These are phyloP conservation scores for Eupristina koningsbergeri DNA, from an alignment of 1,140 invertebrate species.

Conservation along the genomic window DNA sequence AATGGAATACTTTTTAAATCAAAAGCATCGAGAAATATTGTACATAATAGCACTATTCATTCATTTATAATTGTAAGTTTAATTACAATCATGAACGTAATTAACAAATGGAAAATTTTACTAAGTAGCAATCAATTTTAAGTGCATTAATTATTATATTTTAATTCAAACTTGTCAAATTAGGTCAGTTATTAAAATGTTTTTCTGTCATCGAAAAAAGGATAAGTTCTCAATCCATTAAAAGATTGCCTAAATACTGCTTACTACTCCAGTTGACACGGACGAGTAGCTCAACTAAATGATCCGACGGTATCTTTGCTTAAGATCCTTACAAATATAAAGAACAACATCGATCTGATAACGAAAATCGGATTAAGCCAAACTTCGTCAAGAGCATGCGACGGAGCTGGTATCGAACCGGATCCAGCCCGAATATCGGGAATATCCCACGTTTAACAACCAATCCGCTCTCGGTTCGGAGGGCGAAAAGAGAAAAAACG, in stretches of 20 bases:
- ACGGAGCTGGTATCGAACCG: neutral
- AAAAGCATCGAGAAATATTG: neutral
- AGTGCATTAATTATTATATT: conserved; percentile 19
- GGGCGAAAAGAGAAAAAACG: neutral
- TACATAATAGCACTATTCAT: neutral
- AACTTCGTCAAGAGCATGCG: neutral
- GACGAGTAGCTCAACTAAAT: conserved; percentile 28
- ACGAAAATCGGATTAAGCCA: conserved; percentile 18
- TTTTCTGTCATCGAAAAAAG: conserved; percentile 18
- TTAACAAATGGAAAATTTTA: neutral
- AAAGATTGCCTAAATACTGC: conserved; percentile 33
- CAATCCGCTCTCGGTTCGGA: no score
- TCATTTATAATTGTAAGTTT: neutral
- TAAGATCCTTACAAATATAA: conserved; percentile 20
- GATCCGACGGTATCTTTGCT: conserved; percentile 8
- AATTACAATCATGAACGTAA: neutral
- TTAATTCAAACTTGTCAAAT: neutral
- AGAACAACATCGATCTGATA: conserved; percentile 34
- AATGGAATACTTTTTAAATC: neutral
- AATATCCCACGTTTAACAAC: neutral
- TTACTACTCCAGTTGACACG: conserved; percentile 38
- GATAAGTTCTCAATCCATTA: conserved; percentile 34
- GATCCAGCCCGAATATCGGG: neutral
- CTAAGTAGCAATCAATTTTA: neutral
- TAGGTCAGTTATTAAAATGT: conserved; percentile 26